These are phyloP conservation scores for Orientallactaga bullata DNA, from an alignment of 2,113 vertebrate species.

Conservation along the genomic window DNA sequence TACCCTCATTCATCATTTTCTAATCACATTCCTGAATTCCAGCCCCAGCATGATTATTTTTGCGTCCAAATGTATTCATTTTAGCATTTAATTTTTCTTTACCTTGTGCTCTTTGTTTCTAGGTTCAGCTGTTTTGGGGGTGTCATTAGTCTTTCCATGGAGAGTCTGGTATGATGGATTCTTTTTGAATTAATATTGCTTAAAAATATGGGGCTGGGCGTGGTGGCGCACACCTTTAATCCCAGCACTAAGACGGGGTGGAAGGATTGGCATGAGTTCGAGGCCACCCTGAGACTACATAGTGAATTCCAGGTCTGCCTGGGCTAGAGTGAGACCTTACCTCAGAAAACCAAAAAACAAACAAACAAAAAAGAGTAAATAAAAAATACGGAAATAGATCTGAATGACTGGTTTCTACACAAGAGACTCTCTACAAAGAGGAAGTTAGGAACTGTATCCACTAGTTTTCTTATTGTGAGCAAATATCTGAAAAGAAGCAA, in stretches of 20 bases:
- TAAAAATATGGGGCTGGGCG: background rate
- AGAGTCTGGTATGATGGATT: background rate
- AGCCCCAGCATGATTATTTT: background rate
- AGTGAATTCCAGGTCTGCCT: too few relatives aligned
- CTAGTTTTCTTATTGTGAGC: background rate
- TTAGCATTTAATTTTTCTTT: constrained; percentile 17
- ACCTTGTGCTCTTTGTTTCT: background rate
- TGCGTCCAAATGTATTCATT: background rate
- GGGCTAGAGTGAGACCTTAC: too few relatives aligned
- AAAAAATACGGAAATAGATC: background rate
- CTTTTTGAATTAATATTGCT: background rate
- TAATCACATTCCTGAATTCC: background rate
- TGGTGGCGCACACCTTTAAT: too few relatives aligned
- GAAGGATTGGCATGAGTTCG: too few relatives aligned
- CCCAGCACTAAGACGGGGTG: too few relatives aligned
- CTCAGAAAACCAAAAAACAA: too few relatives aligned
- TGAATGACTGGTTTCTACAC: background rate
- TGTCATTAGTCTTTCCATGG: background rate
- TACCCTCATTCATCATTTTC: background rate
- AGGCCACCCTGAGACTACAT: too few relatives aligned
- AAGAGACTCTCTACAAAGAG: background rate
- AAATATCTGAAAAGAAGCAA: background rate
- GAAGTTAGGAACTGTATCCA: background rate
- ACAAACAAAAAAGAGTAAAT: too few relatives aligned
- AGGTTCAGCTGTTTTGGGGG: background rate